Percentiles rank a stretch among this genome's conserved stretches.
Conservation (phyloP, 1,140 invertebrate genomes). For the Drosophila aff. region DNA sequence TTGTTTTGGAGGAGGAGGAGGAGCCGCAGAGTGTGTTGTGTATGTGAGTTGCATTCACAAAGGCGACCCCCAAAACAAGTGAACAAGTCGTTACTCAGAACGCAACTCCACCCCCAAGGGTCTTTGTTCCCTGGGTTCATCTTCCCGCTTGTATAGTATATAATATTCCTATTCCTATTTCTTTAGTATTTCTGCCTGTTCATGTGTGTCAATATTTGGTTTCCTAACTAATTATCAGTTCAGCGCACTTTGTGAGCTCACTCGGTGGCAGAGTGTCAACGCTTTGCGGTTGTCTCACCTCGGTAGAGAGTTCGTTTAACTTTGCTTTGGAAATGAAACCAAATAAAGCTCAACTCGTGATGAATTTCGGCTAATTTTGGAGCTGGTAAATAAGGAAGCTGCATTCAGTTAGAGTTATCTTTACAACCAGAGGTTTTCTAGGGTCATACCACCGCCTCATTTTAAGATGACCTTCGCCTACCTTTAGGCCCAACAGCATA, state of each 20-base stretch:
- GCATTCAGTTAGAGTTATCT: slow-evolving; percentile 10
- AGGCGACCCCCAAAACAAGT: slow-evolving; percentile 43
- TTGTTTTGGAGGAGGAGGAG: slow-evolving; percentile 28
- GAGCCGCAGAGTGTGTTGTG: not conserved
- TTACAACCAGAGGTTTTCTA: not conserved
- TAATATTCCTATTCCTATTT: slow-evolving; percentile 21
- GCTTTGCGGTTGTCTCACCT: slow-evolving; percentile 46
- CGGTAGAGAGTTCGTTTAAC: slow-evolving; percentile 74
- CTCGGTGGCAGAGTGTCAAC: slow-evolving; percentile 48
- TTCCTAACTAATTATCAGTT: slow-evolving; percentile 83
- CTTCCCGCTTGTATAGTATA: slow-evolving; percentile 9
- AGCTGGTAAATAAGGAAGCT: slow-evolving; percentile 38
- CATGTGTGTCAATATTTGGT: slow-evolving; percentile 79
- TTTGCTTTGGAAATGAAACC: slow-evolving; percentile 64
- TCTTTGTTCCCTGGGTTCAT: not conserved
- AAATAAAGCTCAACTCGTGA: slow-evolving; percentile 28
- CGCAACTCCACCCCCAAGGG: not conserved
- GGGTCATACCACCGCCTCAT: slow-evolving; percentile 28
- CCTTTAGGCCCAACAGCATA: slow-evolving; percentile 41
- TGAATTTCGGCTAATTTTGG: slow-evolving; percentile 43
- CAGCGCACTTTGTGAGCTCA: slow-evolving; percentile 66
- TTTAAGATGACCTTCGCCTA: slow-evolving; percentile 54
- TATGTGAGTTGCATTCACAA: slow-evolving; percentile 55
- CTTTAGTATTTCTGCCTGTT: slow-evolving; percentile 45
- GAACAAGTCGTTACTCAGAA: slow-evolving; percentile 34